Conservation (phyloP, 1,140 invertebrate species). For the Stenopsyche tienmushanensis region DNA sequence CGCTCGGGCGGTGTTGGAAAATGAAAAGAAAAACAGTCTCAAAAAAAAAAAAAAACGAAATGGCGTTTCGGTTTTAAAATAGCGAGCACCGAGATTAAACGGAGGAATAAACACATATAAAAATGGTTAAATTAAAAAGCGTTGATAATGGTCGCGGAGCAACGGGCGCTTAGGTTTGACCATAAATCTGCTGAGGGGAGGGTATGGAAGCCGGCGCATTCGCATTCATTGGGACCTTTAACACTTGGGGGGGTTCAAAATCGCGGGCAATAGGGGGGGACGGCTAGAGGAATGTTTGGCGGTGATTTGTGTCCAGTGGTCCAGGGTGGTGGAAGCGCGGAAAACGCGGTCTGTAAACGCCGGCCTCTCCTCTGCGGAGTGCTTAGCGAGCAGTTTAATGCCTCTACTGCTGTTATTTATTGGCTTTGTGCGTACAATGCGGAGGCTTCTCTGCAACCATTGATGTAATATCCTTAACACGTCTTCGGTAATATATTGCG, state of each 20-base stretch:
- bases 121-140: conserved; percentile 37
- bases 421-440: conserved; percentile 3
- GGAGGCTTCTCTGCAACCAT: neutral
- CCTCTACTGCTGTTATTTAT: conserved; percentile 22
- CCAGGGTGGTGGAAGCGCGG: neutral
- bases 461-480: neutral
- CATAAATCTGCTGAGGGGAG: conserved; percentile 22
- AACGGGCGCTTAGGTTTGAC: conserved; percentile 20
- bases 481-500: conserved; percentile 3
- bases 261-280: neutral
- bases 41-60: conserved; percentile 33
- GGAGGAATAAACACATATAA: conserved; percentile 27
- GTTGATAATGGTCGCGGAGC: conserved; percentile 23
- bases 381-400: conserved; percentile 28
- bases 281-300: conserved; percentile 5
- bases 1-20: conserved; percentile 13
- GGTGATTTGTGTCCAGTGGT: conserved; percentile 26
- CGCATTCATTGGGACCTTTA: conserved; percentile 25
- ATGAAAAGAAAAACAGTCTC: conserved; percentile 23
- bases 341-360: neutral
- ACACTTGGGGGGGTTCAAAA: conserved; percentile 4
- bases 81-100: conserved; percentile 23
- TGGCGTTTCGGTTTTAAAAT: conserved; percentile 28
- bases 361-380: conserved; percentile 19
- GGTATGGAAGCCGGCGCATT: neutral